phyloP scores from a whole-genome alignment of 1,140 invertebrate genomes.

The Cyrtorhinus lividipennis region DNA sequence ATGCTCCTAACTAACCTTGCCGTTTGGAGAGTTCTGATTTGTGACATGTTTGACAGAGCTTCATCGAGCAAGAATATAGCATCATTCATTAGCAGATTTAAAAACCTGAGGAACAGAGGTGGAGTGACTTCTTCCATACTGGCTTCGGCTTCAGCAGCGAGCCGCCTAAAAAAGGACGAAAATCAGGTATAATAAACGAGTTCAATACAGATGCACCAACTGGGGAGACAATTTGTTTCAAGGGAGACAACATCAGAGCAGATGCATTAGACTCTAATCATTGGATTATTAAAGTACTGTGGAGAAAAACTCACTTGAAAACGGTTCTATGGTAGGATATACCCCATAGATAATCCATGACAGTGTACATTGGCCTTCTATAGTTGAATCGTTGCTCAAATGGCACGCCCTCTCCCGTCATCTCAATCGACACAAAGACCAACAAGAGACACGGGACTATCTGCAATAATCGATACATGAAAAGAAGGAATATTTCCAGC shows the following conservation, averaged over 20 bases:
- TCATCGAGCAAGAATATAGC: conserved; percentile 88
- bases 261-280: no score
- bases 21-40: conserved; percentile 56
- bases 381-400: conserved; percentile 98
- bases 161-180: conserved; percentile 36
- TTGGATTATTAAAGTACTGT: no score
- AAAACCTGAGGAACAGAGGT: conserved; percentile 82
- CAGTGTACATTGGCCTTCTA: conserved; percentile 81
- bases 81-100: conserved; percentile 92
- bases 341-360: conserved; percentile 86
- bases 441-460: conserved; percentile 61
- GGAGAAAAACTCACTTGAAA: conserved; percentile 58
- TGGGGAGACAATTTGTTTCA: background rate
- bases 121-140: conserved; percentile 82
- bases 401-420: conserved; percentile 87
- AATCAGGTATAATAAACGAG: background rate
- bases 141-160: conserved; percentile 64
- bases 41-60: conserved; percentile 70
- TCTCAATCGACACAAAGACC: conserved; percentile 93
- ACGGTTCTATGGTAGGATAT: conserved; percentile 54
- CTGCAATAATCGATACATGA: conserved; percentile 31
- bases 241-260: no score
- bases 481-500: background rate
- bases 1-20: conserved; percentile 50
- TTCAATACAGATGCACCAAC: conserved; percentile 8